Conservation (phyloP, 2,888 invertebrate genomes). For the Sarcophaga carnaria region DNA sequence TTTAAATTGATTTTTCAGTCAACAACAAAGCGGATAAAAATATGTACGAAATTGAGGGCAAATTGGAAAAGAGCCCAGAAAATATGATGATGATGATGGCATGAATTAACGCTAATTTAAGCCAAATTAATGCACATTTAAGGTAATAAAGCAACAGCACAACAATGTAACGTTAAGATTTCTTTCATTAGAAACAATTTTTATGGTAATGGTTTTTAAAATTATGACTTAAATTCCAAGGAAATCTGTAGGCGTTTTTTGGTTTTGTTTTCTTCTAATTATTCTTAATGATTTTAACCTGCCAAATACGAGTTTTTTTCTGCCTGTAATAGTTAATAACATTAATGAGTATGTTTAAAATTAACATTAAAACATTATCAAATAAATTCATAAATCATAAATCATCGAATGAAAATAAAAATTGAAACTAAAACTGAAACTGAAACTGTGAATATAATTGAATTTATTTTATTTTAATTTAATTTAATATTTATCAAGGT, state of each 20-base stretch:
- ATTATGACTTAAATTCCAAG: conserved; percentile 1
- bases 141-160: conserved; percentile 7
- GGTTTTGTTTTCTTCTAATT: conserved; percentile 5
- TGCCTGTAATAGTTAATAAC: conserved; percentile 8
- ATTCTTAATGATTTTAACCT: conserved; percentile 14
- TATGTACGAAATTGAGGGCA: background rate
- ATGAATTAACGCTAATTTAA: conserved; percentile 39
- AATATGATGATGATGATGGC: conserved; percentile 19
- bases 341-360: conserved; percentile 37
- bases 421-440: too few species aligned
- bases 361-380: conserved; percentile 44
- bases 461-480: conserved; percentile 35
- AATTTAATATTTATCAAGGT: conserved; percentile 60
- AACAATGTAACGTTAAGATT: background rate
- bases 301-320: background rate
- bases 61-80: background rate
- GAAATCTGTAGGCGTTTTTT: conserved; percentile 38
- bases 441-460: too few species aligned
- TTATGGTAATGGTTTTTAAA: background rate
- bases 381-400: conserved; percentile 52
- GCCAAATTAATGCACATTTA: conserved; percentile 28
- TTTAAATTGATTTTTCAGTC: background rate
- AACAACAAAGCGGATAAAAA: background rate
- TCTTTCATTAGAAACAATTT: conserved; percentile 14
- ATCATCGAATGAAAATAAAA: conserved; percentile 44